Base-by-base conservation (phyloP, 2,113 vertebrate genomes). In the Notothenia coriiceps region DNA sequence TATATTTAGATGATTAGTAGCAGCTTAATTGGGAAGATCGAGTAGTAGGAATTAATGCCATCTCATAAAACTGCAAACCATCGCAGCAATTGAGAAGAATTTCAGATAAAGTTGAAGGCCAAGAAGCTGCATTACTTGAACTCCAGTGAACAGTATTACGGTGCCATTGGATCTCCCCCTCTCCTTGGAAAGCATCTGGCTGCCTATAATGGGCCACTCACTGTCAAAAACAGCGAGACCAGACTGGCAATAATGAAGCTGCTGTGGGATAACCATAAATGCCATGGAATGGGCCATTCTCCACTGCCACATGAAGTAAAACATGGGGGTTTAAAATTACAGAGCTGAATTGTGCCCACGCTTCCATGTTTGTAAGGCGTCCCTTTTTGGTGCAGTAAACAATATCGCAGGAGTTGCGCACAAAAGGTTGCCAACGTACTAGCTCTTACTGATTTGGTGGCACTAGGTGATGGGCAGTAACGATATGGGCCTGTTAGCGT, bases 181-280 rank as follows among this genome's bases (percentile, higher is more conserved):
- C 66, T 66, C 54, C 46, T 72, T 60, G 64, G 79, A 56, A 66
- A 86, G 25, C 74, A 89, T 77, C 78, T 86, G 81, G 79, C 22
- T 65, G 70, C 46, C 46, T 54, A 84, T 77, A 67, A 86, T 40
- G 59, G 67, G 52, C 82, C n/a, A 18, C 57, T 40, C 57, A 10
- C 44, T 22, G 29, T 81, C 29, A 29, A 17, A 75, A n/a, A n/a
- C n/a, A n/a, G n/a, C 40, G 29, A 70, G 43, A 20, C 63, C 77
- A 55, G 43, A 80, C n/a, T 51, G 29, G 59, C 51, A 72, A 77
- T 12, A 79, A 80, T 60, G 50, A 65, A 59, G 46, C 51, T 47
- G 70, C 62, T 79, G 49, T 61, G 51, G 63, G 40, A 18, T 15
- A 49, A 46, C 51, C 70, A 78, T 72, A 52, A 61, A 60, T 20